Evolutionary conservation across 2,888 invertebrate genomes (phyloP), one percentile per base, ranked within the genome.

Genomic region (Zonitis immaculata): DNA sequence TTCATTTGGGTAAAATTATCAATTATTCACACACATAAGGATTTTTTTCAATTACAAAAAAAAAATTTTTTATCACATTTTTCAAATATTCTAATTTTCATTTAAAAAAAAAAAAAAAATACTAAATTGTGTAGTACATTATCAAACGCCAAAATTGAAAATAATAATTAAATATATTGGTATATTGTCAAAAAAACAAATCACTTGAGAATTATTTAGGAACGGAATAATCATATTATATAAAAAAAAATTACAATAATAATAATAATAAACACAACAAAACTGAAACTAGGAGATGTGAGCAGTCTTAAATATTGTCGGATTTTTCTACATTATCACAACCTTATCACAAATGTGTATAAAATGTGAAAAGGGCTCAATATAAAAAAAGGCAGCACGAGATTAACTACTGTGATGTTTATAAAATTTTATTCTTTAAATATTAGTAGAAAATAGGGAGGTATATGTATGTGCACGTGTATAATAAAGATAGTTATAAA

Each of bases 1-100:
- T 65, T 66, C 56, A 51, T 58, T 60, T 61, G 61, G 64, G 66
- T 65, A 66, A 63, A 66, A 62, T 59, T 35, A 35, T 35, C 16
- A 35, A 27, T 60, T 64, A 61, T 64, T 63, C 56, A 57, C 63
- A 62, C 66, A 64, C 60, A 56, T 48, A 49, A 56, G 56, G 51
- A 52, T 56, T 50, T 55, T 46, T 35, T 43, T 47, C 46, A 42
- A 27, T 27, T 14, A 16, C n/a, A n/a, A n/a, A n/a, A n/a, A n/a
- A n/a, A n/a, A 16, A 35, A 35, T 44, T 51, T 58, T 56, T 57
- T 59, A 57, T 58, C 51, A 56, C 56, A 56, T 27, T 55, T 49
- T 44, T 16, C 14, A 56, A 56, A 49, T 46, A 50, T 50, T 47
- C 46, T 27, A 44, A 44, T 46, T 12, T 14, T 9, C 27, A 27